phyloP scores from a whole-genome alignment of 1,140 invertebrate genomes.

The Drosophila punjabiensis region DNA sequence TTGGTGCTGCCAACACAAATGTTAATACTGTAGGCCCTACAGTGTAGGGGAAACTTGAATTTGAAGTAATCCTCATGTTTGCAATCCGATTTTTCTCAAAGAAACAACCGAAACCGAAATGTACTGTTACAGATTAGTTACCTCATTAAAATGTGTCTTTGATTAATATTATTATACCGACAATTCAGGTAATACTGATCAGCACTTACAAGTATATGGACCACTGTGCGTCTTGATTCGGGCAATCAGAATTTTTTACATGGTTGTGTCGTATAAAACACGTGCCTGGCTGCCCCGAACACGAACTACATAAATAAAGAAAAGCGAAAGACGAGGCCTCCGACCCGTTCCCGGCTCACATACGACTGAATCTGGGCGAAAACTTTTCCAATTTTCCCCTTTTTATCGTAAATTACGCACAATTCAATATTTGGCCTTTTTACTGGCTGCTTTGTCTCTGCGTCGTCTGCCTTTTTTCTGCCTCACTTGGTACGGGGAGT shows the following conservation, averaged over 20 bases:
- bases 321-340: conserved; percentile 46
- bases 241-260: conserved; percentile 82
- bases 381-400: conserved; percentile 85
- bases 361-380: conserved; percentile 35
- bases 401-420: conserved; percentile 85
- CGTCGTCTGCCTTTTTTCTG: conserved; percentile 77
- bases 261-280: conserved; percentile 34
- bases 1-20: not conserved
- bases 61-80: not conserved
- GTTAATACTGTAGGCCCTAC: not conserved
- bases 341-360: conserved; percentile 8
- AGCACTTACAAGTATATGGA: not conserved
- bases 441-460: conserved; percentile 73
- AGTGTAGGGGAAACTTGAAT: not conserved
- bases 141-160: not conserved
- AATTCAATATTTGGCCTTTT: conserved; percentile 84
- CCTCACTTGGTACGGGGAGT: conserved; percentile 59
- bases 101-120: not conserved
- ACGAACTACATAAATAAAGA: conserved; percentile 80
- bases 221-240: conserved; percentile 43
- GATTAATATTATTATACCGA: not conserved
- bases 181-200: not conserved
- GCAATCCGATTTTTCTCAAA: not conserved
- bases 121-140: not conserved
- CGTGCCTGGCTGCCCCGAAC: conserved; percentile 58